Base-by-base conservation (phyloP, 2,113 vertebrate genomes). In the Antidorcas marsupialis region DNA sequence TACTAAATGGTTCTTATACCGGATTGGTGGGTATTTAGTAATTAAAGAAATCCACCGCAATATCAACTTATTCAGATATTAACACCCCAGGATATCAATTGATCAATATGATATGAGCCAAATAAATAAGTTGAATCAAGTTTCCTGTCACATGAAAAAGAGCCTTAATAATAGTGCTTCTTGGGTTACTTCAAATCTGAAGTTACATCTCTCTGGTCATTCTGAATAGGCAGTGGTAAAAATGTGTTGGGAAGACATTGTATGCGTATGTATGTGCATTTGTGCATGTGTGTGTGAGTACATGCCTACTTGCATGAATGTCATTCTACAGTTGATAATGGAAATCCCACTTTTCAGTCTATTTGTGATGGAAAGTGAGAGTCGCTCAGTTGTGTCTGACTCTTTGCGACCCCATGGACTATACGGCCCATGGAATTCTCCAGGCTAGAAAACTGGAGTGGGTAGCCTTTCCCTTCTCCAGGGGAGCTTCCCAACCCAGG, bases 301-400 rank as follows among this genome's bases (percentile, higher is more conserved):
- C 30, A 33, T 30, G 5, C 52, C 39, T n/a, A 6, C 39, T 79
- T 81, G 21, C 19, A 8, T 64, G 55, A 45, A 33, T 53, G 45
- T 45, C 62, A 10, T 81, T 81, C 21, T 88, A 45, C 6, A 21
- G 67, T 53, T 81, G 64, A 81, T 21, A 55, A 47, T 55, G 28
- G 81, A 64, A 60, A 94, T 94, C 57, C n/a, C 57, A 88, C 21
- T 88, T 88, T 36, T 53, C 17, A 16, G 15, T 23, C 47, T n/a
- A 14, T 36, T n/a, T 81, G 57, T 81, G 67, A 71, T 36, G 12
- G n/a, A 36, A 71, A 71, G 67, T n/a, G 10, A 36, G 23, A 71
- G 67, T 71, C 0, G 0, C 10, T 23, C 19, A 71, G n/a, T 23
- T 2, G 2, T 6, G 67, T 74, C n/a, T 11, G 17, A 21, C 33